phyloP scores from a whole-genome alignment of 2,888 invertebrate species.

The Tyria jacobaeae region DNA sequence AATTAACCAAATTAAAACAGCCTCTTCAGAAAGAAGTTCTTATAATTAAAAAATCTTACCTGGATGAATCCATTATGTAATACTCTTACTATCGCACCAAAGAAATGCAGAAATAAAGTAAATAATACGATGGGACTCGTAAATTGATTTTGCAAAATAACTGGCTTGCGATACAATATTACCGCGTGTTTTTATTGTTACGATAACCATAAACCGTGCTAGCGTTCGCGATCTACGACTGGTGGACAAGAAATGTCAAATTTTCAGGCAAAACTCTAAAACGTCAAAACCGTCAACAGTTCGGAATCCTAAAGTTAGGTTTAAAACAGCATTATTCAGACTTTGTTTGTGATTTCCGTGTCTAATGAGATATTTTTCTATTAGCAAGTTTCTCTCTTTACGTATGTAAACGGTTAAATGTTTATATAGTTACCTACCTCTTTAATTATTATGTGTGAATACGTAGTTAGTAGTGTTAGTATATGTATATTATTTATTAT shows the following conservation, averaged over 20 bases:
- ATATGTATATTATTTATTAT: no score
- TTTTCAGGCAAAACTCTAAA: not conserved
- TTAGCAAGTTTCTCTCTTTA: no score
- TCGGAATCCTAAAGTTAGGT: not conserved
- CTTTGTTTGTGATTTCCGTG: no score
- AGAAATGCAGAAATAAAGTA: conserved; percentile 18
- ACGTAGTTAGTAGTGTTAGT: no score
- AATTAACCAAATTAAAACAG: conserved; percentile 59
- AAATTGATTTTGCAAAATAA: conserved; percentile 15
- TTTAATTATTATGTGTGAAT: no score
- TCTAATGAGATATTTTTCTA: no score
- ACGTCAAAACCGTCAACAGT: conserved; percentile 15
- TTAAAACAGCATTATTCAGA: not conserved
- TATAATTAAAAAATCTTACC: conserved; percentile 64
- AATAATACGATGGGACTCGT: conserved; percentile 15
- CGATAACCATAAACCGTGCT: conserved; percentile 45
- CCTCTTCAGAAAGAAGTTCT: conserved; percentile 53
- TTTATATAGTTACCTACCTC: no score
- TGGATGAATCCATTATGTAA: conserved; percentile 77
- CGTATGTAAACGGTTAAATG: no score
- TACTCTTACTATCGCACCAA: conserved; percentile 42
- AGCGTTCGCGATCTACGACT: conserved; percentile 35
- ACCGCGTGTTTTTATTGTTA: conserved; percentile 70
- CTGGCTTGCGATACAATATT: conserved; percentile 46
- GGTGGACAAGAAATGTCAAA: conserved; percentile 27